phyloP scores from a whole-genome alignment of 2,888 invertebrate species.

The Chrysotoxum bicinctum region DNA sequence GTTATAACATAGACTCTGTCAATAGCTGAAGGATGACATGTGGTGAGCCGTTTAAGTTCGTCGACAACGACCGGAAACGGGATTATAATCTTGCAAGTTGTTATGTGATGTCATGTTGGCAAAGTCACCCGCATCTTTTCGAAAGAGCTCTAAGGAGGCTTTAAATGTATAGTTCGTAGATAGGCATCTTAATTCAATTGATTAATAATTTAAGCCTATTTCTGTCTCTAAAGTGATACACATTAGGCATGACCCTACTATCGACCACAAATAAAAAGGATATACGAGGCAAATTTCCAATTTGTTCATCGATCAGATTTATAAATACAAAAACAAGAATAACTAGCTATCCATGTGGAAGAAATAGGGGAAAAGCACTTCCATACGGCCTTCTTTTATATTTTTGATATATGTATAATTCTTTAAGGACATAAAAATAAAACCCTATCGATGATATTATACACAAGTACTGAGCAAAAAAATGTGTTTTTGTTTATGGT shows the following conservation, averaged over 20 bases:
- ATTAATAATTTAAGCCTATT: conserved; percentile 32
- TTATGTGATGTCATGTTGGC: background rate
- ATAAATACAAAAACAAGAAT: background rate
- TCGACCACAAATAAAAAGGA: background rate
- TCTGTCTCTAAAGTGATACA: background rate
- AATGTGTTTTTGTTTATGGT: background rate
- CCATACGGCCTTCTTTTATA: background rate
- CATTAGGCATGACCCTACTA: background rate
- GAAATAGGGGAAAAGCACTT: background rate
- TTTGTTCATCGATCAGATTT: conserved; percentile 4
- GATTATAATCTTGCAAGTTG: conserved; percentile 42
- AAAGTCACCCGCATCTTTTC: conserved; percentile 10
- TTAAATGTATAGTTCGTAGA: background rate
- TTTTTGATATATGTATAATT: conserved; percentile 3
- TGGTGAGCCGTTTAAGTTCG: conserved; percentile 18
- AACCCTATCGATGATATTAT: background rate
- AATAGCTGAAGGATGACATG: background rate
- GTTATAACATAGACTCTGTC: conserved; percentile 21
- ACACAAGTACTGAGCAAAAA: background rate
- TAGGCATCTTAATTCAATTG: conserved; percentile 37
- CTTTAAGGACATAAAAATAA: background rate
- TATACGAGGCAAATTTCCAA: background rate
- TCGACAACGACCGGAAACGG: background rate
- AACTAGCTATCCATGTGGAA: background rate
- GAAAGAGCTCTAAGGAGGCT: background rate